Conservation (phyloP, 2,113 vertebrate genomes). For the Neodontobutis hainanensis region DNA sequence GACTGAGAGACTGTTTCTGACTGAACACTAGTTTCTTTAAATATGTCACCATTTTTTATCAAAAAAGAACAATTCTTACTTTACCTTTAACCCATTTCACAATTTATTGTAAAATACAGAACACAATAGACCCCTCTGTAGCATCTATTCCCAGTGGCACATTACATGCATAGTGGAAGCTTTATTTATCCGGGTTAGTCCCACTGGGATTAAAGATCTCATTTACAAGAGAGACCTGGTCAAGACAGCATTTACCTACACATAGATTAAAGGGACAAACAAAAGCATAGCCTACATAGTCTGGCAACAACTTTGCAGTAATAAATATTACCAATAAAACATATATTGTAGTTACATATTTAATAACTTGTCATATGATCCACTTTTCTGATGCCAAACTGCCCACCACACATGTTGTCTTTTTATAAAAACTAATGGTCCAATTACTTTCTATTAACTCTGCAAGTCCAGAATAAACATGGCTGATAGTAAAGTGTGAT, state of each 20-base stretch:
- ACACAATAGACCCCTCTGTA: constrained; percentile 37
- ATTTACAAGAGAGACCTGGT: constrained; percentile 30
- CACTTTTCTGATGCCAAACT: too few species aligned
- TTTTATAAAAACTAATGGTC: too few species aligned
- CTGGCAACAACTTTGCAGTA: not conserved
- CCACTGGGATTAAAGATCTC: constrained; percentile 29
- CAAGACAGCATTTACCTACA: constrained; percentile 13
- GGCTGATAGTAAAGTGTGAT: too few species aligned
- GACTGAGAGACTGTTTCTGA: too few species aligned
- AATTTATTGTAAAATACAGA: constrained; percentile 35
- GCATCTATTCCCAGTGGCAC: constrained; percentile 4
- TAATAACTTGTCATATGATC: too few species aligned
- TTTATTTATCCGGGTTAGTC: constrained; percentile 43
- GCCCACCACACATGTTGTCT: too few species aligned
- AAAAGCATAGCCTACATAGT: constrained; percentile 3
- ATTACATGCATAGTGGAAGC: constrained; percentile 31
- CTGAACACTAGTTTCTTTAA: too few species aligned
- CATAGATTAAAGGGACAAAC: constrained; percentile 11
- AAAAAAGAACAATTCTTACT: too few species aligned
- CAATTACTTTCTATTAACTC: too few species aligned
- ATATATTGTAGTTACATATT: too few species aligned
- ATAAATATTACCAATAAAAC: not conserved
- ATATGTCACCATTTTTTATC: too few species aligned
- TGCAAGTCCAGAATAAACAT: too few species aligned
- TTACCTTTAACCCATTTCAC: constrained; percentile 11